Evolutionary conservation across 2,113 vertebrate genomes (phyloP).

Genomic region (Neopipo cinnamomea): DNA sequence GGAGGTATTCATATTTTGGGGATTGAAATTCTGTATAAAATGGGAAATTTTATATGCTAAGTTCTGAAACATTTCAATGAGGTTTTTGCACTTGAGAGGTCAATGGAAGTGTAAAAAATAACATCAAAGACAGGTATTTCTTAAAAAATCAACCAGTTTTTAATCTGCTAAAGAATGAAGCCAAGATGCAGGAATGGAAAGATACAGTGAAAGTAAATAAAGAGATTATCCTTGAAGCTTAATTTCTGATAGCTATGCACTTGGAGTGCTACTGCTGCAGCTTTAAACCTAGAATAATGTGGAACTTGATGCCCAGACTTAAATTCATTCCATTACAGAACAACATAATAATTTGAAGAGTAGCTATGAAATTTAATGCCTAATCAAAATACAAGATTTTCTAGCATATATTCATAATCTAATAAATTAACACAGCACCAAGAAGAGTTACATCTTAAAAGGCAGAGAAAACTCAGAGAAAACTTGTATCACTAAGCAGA

Average conservation of each 20-base stretch:
- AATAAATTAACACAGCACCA: background rate
- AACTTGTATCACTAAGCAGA: background rate
- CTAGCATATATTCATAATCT: background rate
- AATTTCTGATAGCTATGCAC: too few relatives aligned
- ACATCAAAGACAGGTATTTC: background rate
- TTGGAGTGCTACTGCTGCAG: too few relatives aligned
- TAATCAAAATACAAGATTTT: background rate
- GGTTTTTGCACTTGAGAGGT: background rate
- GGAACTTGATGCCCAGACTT: too few relatives aligned
- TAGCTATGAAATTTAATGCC: background rate
- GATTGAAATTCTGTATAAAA: background rate
- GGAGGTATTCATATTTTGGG: background rate
- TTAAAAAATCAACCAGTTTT: too few relatives aligned
- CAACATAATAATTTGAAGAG: background rate
- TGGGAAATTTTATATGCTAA: background rate
- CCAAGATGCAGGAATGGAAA: too few relatives aligned
- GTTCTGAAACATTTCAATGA: background rate
- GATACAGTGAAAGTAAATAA: too few relatives aligned
- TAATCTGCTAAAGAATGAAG: background rate
- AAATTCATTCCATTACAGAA: too few relatives aligned
- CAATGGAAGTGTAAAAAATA: background rate
- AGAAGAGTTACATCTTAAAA: background rate
- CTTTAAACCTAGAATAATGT: too few relatives aligned
- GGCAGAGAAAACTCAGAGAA: background rate
- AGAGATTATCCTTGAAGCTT: too few relatives aligned